Conservation (phyloP, 2,888 invertebrate genomes). For the Hypomecis atomaria region DNA sequence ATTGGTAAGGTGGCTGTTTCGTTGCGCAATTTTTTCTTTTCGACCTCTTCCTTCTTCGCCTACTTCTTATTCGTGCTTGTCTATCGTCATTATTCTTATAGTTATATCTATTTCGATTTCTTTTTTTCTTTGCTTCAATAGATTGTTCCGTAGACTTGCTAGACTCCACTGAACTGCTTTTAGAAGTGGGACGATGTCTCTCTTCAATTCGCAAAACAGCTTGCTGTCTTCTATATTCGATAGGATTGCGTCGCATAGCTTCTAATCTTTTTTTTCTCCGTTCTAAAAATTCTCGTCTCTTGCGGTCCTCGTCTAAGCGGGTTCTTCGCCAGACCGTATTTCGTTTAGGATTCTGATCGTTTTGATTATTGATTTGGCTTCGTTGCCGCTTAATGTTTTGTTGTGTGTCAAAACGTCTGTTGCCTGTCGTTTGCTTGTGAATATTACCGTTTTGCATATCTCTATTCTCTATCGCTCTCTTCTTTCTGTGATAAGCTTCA, state of each 20-base stretch:
- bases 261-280: constrained; percentile 67
- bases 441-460: constrained; percentile 61
- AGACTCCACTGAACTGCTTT: constrained; percentile 63
- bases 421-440: constrained; percentile 52
- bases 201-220: constrained; percentile 66
- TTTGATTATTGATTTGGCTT: constrained; percentile 37
- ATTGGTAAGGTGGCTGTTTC: constrained; percentile 75
- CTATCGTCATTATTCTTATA: constrained; percentile 53
- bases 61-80: constrained; percentile 63
- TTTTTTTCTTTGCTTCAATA: constrained; percentile 46
- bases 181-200: constrained; percentile 56
- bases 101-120: constrained; percentile 52
- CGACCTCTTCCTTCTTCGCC: constrained; percentile 68
- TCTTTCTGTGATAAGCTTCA: constrained; percentile 69
- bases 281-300: constrained; percentile 69
- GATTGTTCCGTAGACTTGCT: constrained; percentile 63
- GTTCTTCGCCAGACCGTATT: constrained; percentile 77
- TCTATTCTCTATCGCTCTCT: constrained; percentile 61
- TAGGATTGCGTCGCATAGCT: constrained; percentile 71
- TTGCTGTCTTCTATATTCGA: constrained; percentile 71
- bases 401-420: constrained; percentile 54
- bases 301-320: constrained; percentile 83
- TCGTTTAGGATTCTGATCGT: constrained; percentile 58
- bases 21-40: constrained; percentile 73
- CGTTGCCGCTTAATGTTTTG: constrained; percentile 61